These are phyloP conservation scores for Heterodera carotae DNA, from an alignment of 1,140 invertebrate species.

Conservation along the genomic window DNA sequence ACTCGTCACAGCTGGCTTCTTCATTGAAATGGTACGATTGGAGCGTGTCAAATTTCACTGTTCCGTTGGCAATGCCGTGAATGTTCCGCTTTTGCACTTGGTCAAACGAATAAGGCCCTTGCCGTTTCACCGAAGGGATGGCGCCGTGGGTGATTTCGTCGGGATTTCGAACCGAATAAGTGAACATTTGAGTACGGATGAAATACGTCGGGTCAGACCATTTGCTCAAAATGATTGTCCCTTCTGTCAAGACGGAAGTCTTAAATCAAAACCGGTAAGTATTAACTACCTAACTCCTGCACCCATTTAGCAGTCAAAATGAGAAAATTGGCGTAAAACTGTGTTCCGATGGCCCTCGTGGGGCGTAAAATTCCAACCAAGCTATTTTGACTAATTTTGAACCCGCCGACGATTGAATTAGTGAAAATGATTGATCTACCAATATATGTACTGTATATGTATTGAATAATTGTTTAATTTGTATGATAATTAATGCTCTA, in stretches of 20 bases:
- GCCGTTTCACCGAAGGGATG: slow-evolving; percentile 43
- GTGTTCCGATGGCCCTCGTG: too few species aligned
- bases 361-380: too few species aligned
- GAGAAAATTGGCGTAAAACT: too few species aligned
- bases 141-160: slow-evolving; percentile 50
- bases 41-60: slow-evolving; percentile 52
- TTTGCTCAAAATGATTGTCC: slow-evolving; percentile 52
- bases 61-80: slow-evolving; percentile 55
- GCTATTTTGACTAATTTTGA: too few species aligned
- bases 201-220: slow-evolving; percentile 60
- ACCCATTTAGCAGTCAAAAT: too few species aligned
- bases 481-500: too few species aligned
- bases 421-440: too few species aligned
- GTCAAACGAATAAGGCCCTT: slow-evolving; percentile 62
- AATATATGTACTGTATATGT: too few species aligned
- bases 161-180: slow-evolving; percentile 63
- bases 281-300: too few species aligned
- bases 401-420: too few species aligned
- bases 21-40: slow-evolving; percentile 46
- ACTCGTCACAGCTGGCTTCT: slow-evolving; percentile 57
- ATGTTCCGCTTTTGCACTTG: slow-evolving; percentile 44
- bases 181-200: slow-evolving; percentile 56
- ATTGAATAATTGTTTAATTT: too few species aligned
- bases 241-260: slow-evolving; percentile 52
- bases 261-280: too few species aligned